Evolutionary conservation across 2,797 vertebrate genomes (phyloP), one percentile per base, ranked within the genome.

Genomic region (Sebastes trivittatus): DNA sequence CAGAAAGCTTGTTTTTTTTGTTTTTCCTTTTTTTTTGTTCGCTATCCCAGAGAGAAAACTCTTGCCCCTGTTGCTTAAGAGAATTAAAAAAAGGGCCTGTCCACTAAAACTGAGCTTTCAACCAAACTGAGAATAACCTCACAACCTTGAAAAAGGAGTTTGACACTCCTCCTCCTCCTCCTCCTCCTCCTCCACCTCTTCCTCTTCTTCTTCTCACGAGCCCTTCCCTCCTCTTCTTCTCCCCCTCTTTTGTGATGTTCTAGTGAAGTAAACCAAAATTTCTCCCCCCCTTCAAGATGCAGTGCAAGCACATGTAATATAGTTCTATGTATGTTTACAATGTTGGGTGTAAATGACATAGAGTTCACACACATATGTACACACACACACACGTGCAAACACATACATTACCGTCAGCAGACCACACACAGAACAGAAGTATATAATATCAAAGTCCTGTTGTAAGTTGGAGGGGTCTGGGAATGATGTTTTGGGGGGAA

Each of bases 241-340:
- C 49, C 42, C 42, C 95, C 88, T 42, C 88, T 96, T 96, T 96
- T 91, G 96, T 97, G 97, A 95, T 97, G 96, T 96, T 96, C 91
- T 97, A 97, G 96, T 97, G 96, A 96, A 94, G 95, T 96, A 94
- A 95, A 95, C 94, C 94, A 94, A 96, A 95, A 84, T 86, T 76
- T 83, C 54, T 80, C 90, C 93, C 75, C 75, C 91, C 29, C 83
- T 88, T 91, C 89, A 93, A 93, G 90, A 95, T 93, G 94, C 95
- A 95, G 96, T 96, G 96, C 97, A 99, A 99, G 98, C 98, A 99
- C 97, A 98, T 99, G 97, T 99, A 98, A 97, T 97, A 98, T 98
- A 99, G 97, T 97, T 96, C 96, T 95, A 93, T 98, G 97, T 98
- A 98, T 98, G 98, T 99, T 99, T 99, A 98, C 98, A 98, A 97